A percentile compares a stretch with the other conserved stretches of the same genome.
Evolutionary conservation across 2,797 vertebrate species (phyloP).

Genomic region (Xenops minutus): DNA sequence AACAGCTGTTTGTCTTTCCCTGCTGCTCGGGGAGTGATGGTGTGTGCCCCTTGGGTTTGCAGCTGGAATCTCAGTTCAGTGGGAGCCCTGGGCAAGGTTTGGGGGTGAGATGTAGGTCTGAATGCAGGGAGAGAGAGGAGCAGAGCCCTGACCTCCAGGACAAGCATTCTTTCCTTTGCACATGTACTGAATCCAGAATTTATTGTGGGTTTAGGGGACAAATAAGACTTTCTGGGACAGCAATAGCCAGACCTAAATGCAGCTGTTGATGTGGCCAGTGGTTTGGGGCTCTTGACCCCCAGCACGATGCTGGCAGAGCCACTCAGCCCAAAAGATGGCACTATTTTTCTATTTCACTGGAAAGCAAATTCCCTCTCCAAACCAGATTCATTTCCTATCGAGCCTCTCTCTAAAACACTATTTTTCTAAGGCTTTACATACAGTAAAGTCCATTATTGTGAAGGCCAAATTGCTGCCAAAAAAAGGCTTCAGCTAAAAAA

Average conservation of each 20-base stretch:
- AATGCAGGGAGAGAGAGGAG: not conserved
- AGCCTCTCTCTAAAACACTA: not conserved
- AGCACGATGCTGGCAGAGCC: not conserved
- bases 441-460: conserved; percentile 46
- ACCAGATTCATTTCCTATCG: not conserved
- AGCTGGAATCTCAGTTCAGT: not conserved
- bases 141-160: not conserved
- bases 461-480: conserved; percentile 52
- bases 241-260: not conserved
- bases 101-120: rapidly evolving
- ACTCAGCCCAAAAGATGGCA: conserved; percentile 63
- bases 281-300: not conserved
- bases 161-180: not conserved
- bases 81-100: not conserved
- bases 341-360: conserved; percentile 37
- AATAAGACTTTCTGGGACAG: not conserved
- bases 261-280: not conserved
- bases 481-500: conserved; percentile 40
- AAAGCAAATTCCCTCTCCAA: not conserved
- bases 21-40: not conserved
- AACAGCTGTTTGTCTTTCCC: not conserved
- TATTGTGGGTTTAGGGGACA: not conserved
- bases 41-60: no score
- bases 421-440: conserved; percentile 55
- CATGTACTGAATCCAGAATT: not conserved